A percentile compares a stretch with the other conserved stretches of the same genome.
Conservation (phyloP, 2,113 vertebrate genomes). For the Pelmatolapia mariae region DNA sequence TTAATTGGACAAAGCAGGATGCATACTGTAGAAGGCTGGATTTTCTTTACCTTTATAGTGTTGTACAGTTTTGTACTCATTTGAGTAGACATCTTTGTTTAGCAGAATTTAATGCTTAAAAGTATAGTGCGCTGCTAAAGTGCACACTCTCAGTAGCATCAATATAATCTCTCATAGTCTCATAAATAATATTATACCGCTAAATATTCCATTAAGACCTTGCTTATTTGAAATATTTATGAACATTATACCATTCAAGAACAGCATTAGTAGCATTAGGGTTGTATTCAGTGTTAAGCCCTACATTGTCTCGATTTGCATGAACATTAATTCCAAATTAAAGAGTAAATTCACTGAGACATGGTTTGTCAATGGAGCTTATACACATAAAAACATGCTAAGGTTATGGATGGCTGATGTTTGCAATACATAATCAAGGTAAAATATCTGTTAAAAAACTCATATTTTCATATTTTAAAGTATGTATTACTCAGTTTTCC, state of each 20-base stretch:
- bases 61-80: conserved; percentile 14
- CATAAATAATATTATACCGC: background rate
- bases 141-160: background rate
- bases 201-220: background rate
- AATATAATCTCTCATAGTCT: background rate
- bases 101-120: background rate
- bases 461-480: background rate
- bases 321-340: background rate
- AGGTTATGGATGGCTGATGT: background rate
- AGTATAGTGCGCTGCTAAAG: background rate
- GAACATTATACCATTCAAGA: background rate
- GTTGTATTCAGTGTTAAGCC: background rate
- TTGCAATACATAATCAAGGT: background rate
- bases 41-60: background rate
- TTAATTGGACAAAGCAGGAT: conserved; percentile 26
- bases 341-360: background rate
- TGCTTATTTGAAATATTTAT: background rate
- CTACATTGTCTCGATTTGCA: background rate
- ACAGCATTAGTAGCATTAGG: background rate
- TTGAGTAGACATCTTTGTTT: background rate
- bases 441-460: background rate
- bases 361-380: background rate
- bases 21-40: background rate
- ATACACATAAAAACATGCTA: too few species aligned
- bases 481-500: background rate